A percentile compares a stretch with the other conserved stretches of the same genome.
These are phyloP conservation scores for Girardinus metallicus DNA, from an alignment of 2,797 vertebrate genomes.

Conservation along the genomic window DNA sequence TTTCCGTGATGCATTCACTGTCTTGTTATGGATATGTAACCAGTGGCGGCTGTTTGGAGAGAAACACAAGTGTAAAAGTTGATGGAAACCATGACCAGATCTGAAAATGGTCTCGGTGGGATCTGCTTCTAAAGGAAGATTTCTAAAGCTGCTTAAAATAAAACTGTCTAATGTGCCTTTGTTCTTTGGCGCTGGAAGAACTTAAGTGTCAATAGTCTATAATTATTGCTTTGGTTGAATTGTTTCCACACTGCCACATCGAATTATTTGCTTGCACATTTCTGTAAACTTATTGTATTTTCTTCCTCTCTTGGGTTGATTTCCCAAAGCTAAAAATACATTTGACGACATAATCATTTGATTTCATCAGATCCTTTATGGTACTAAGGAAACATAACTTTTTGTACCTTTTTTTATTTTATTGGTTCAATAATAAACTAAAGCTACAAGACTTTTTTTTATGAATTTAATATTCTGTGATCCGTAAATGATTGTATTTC, in stretches of 20 bases:
- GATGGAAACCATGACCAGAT: slow-evolving; percentile 10
- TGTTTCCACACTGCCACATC: not conserved
- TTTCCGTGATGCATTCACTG: slow-evolving; percentile 48
- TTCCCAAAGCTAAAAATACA: slow-evolving; percentile 29
- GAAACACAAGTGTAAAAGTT: slow-evolving; percentile 22
- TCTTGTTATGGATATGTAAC: slow-evolving; percentile 38
- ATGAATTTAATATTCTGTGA: too few species aligned
- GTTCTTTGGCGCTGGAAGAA: not conserved
- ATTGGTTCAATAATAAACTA: too few species aligned
- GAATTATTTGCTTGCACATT: not conserved
- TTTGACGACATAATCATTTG: not conserved
- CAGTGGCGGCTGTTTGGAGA: slow-evolving; percentile 3
- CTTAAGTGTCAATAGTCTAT: slow-evolving; percentile 1
- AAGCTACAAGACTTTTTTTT: too few species aligned
- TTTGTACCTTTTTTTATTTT: too few species aligned
- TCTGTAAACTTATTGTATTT: not conserved
- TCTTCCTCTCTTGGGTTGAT: not conserved
- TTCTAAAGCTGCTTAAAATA: slow-evolving; percentile 7
- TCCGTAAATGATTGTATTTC: not conserved
- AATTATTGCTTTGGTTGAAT: slow-evolving; percentile 54
- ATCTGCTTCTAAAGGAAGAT: slow-evolving; percentile 6
- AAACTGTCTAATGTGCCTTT: not conserved
- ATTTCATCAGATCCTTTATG: not conserved
- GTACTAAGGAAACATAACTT: not conserved
- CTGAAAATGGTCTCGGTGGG: slow-evolving; percentile 12